A percentile compares a stretch with the other conserved stretches of the same genome.
phyloP scores from a whole-genome alignment of 2,797 vertebrate species.

The Schizopygopsis malacanthus region DNA sequence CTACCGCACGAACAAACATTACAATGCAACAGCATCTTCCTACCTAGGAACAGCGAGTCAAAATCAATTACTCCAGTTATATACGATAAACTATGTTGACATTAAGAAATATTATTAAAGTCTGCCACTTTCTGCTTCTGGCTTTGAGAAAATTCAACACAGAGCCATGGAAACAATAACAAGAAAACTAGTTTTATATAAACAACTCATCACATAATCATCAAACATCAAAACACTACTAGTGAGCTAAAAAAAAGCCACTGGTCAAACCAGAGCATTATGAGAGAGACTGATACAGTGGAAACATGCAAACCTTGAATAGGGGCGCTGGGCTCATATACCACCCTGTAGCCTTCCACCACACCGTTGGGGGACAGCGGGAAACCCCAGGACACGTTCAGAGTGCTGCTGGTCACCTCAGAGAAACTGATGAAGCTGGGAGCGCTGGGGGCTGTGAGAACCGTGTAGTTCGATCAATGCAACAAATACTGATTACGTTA shows the following conservation, averaged over 20 bases:
- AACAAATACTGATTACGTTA: constrained; percentile 6
- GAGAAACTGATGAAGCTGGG: constrained; percentile 91
- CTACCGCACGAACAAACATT: background rate
- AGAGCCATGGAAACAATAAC: constrained; percentile 28
- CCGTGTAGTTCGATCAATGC: background rate
- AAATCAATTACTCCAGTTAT: constrained; percentile 30
- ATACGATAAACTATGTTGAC: constrained; percentile 36
- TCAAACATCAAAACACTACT: background rate
- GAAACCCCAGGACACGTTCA: constrained; percentile 94
- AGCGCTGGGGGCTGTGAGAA: constrained; percentile 84
- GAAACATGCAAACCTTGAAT: constrained; percentile 82
- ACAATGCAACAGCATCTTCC: background rate
- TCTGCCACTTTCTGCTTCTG: constrained; percentile 41
- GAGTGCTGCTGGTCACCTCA: constrained; percentile 89
- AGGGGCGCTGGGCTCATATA: constrained; percentile 89
- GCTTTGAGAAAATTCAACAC: constrained; percentile 29
- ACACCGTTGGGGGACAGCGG: constrained; percentile 88
- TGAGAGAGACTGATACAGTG: background rate
- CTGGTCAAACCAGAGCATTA: background rate
- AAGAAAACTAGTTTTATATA: constrained; percentile 36
- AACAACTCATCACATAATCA: constrained; percentile 6
- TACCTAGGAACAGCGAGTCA: background rate
- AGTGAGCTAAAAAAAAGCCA: background rate
- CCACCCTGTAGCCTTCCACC: constrained; percentile 92
- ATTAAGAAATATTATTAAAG: constrained; percentile 25